These are phyloP conservation scores for Crax fasciolata DNA, from an alignment of 2,797 vertebrate genomes.

Conservation along the genomic window DNA sequence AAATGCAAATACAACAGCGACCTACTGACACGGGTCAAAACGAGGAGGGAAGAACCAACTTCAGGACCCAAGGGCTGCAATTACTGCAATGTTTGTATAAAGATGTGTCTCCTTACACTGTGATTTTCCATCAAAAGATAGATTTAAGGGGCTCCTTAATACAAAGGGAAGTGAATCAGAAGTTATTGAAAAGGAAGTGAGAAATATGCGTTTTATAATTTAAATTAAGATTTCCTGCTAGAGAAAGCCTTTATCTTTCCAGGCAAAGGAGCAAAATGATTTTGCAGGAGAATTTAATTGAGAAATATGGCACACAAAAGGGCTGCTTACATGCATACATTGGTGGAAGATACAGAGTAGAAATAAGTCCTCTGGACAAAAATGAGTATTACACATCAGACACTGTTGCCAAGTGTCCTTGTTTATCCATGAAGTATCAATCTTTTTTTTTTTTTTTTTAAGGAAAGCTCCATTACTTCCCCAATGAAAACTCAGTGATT, in stretches of 20 bases:
- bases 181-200: neutral
- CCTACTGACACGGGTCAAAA: neutral
- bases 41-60: neutral
- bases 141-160: slow-evolving; percentile 26
- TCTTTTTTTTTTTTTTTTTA: neutral
- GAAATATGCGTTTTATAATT: slow-evolving; percentile 6
- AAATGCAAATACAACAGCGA: neutral
- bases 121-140: slow-evolving; percentile 14
- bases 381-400: neutral
- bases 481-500: neutral
- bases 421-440: neutral
- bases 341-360: neutral
- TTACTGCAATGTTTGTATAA: neutral
- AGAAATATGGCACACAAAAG: slow-evolving; percentile 47
- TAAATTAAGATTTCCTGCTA: slow-evolving; percentile 13
- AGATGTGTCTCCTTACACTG: neutral
- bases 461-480: neutral
- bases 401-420: neutral
- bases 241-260: slow-evolving; percentile 35
- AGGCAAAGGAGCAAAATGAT: slow-evolving; percentile 27
- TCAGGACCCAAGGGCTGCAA: neutral
- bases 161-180: neutral
- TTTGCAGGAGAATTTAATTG: slow-evolving; percentile 41
- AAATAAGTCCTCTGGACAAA: slow-evolving; percentile 21
- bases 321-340: neutral